Conservation (phyloP, 2,797 vertebrate genomes). For the Hephaestus fuliginosus region DNA sequence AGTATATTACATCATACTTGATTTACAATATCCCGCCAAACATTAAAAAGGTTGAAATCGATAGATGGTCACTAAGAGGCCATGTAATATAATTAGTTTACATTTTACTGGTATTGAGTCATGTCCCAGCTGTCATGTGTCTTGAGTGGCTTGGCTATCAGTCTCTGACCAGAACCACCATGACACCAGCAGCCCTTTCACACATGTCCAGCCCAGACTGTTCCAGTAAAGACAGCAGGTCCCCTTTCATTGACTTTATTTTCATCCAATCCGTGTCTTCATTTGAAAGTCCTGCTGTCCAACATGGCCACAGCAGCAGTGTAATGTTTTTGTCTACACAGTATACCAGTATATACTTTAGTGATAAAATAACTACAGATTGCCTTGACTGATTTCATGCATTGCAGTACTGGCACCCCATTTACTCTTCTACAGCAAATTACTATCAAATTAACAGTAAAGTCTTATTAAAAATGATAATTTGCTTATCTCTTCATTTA, state of each 20-base stretch:
- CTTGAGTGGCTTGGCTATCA: slow-evolving; percentile 41
- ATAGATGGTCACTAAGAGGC: slow-evolving; percentile 74
- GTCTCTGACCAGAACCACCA: slow-evolving; percentile 30
- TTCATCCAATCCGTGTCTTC: background rate
- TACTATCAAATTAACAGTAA: background rate
- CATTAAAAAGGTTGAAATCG: slow-evolving; percentile 68
- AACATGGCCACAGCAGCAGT: background rate
- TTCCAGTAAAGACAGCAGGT: slow-evolving; percentile 30
- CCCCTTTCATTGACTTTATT: slow-evolving; percentile 15
- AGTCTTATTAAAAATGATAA: background rate
- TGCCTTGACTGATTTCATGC: background rate
- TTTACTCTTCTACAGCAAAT: slow-evolving; percentile 4
- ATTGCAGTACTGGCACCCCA: background rate
- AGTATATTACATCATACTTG: slow-evolving; percentile 61
- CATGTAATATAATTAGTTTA: slow-evolving; percentile 71
- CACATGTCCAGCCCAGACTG: slow-evolving; percentile 13
- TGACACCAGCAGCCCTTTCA: slow-evolving; percentile 36
- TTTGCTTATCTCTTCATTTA: slow-evolving; percentile 25
- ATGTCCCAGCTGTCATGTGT: slow-evolving; percentile 52
- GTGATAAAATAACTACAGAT: background rate
- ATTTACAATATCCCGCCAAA: slow-evolving; percentile 63
- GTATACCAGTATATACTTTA: background rate
- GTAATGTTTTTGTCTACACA: slow-evolving; percentile 1
- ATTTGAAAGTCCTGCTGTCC: background rate
- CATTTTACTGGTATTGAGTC: slow-evolving; percentile 78